phyloP scores from a whole-genome alignment of 2,113 vertebrate genomes.

The Laticauda laticaudata region DNA sequence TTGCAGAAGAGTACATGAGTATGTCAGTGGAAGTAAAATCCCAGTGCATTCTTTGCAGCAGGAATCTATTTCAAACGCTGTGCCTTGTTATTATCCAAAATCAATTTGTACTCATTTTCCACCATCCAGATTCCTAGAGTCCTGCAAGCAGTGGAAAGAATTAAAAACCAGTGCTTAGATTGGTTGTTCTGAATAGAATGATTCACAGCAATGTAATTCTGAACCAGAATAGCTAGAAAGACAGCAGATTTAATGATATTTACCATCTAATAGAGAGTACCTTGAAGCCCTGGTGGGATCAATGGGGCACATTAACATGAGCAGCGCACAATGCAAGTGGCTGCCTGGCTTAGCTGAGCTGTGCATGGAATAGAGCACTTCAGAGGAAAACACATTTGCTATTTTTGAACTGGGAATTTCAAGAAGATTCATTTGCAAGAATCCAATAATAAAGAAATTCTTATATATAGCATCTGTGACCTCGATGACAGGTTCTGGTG shows the following conservation, averaged over 20 bases:
- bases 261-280: accelerated
- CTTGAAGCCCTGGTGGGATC: slow-evolving; percentile 13
- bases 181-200: accelerated
- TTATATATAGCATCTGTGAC: slow-evolving; percentile 41
- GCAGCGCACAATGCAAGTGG: not conserved
- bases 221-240: slow-evolving; percentile 1
- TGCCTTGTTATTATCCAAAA: slow-evolving; percentile 17
- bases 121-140: slow-evolving; percentile 21
- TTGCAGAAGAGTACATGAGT: not conserved
- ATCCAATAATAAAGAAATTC: slow-evolving; percentile 41
- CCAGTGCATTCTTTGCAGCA: not conserved
- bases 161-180: slow-evolving; percentile 24
- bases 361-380: slow-evolving; percentile 39
- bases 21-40: slow-evolving; percentile 10
- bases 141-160: not conserved
- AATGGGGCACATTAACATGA: slow-evolving; percentile 32
- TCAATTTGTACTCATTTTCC: slow-evolving; percentile 10
- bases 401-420: slow-evolving; percentile 51
- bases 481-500: slow-evolving; percentile 25
- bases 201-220: not conserved
- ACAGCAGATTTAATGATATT: not conserved
- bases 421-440: slow-evolving; percentile 31
- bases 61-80: slow-evolving; percentile 2
- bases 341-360: not conserved
- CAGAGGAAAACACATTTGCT: slow-evolving; percentile 44